Evolutionary conservation across 2,797 vertebrate species (phyloP), one percentile per base, ranked within the genome.

Genomic region (Manis javanica): DNA sequence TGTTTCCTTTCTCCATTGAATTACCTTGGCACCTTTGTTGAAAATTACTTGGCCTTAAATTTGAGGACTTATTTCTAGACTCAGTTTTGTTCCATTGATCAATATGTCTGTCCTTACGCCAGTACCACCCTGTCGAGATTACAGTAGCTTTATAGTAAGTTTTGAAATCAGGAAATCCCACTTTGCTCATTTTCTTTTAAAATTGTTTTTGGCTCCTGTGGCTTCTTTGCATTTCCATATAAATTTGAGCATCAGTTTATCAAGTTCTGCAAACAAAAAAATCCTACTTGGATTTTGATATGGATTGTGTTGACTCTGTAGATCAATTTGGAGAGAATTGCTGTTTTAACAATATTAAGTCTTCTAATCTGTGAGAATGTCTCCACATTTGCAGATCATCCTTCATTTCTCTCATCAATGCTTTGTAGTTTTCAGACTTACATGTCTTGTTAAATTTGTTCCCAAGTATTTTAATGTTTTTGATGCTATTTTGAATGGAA

Each of bases 221-320:
- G 4, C 29, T 53, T 7, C 29, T 94, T 82, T 63, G 7, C 15
- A 26, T 72, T 82, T 92, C 39, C 6, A 5, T 55, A 34, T 87
- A 69, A 95, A 77, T 90, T 79, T 97, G 68, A 57, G 16, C n/a
- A 46, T 90, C 24, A 29, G 7, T 59, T 92, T 96, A 74, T 86
- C 15, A 66, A 37, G 89, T 91, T 77, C 37, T 81, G 3, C 13
- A 8, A 14, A 66, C 34, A 42, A 75, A 46, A 53, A 59, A 26
- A 16, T 39, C 24, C 78, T 46, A 6, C 71, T 94, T 34, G 26
- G 74, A 31, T 49, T 68, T 64, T 49, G 13, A 55, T 18, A 8
- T 31, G 7, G 63, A 39, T 26, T 77, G 14, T 24, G 3, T 82
- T 37, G 75, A 37, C 26, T 13, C 42, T 75, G 2, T 24, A 75